Evolutionary conservation across 2,113 vertebrate genomes (phyloP), one percentile per base, ranked within the genome.

Genomic region (Gymnobelideus leadbeateri): DNA sequence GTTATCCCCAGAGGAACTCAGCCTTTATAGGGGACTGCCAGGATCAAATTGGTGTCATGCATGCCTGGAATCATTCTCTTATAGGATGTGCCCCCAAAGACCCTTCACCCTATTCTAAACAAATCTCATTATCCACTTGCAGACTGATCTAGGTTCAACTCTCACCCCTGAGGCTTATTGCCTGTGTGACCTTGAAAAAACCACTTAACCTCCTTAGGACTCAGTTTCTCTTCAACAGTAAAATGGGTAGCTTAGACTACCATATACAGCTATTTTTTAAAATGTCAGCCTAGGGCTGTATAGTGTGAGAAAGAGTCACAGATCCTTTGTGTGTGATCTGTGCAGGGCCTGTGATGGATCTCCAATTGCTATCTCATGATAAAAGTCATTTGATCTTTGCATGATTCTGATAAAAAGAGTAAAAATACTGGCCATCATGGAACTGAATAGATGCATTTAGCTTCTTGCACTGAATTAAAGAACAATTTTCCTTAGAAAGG

Each of bases 361-460:
- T 68, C 50, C 54, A 77, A 3, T 90, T n/a, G 0, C 28, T 31
- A 8, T 68, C 11, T 93, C n/a, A 1, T 51, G n/a, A 84, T 84
- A 3, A 0, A 28, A 11, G 37, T 54, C 0, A 0, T 51, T 55
- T 92, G 49, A 51, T 43, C 61, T 94, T 43, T 53, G 28, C 0
- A 6, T 51, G n/a, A 93, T 68, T 54, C 68, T 91, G 91, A 89
- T 92, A 43, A 37, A 92, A 89, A 53, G 8, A 21, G 50, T n/a
- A 51, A 77, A 55, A 93, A 54, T 47, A 89, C 54, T 51, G 31
- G 16, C 19, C 8, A 43, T 43, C n/a, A 23, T 84, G 19, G 68
- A 94, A 68, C 93, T 49, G 12, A 50, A 90, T 68, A 89, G 37
- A 50, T 57, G 91, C 53, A 51, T 31, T 94, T 91, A 94, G 53